phyloP scores from a whole-genome alignment of 37 sponge, comb jelly and placozoan species.

The Bolinopsis microptera region DNA sequence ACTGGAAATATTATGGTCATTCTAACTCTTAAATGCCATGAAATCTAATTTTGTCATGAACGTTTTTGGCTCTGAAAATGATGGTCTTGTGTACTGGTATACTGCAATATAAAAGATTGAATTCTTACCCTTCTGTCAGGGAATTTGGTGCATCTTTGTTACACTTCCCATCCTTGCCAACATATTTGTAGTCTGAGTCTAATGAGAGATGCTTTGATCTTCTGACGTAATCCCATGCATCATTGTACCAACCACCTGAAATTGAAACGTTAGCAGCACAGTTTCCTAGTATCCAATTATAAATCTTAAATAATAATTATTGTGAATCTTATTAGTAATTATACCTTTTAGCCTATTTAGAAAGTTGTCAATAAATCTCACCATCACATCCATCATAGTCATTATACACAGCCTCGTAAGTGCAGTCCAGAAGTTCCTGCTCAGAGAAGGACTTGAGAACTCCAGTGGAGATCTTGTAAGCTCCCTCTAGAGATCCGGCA shows the following conservation, averaged over 20 bases:
- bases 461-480: conserved; percentile 37
- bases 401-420: background rate
- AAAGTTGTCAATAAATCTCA: too few species aligned
- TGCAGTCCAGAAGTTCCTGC: conserved; percentile 60
- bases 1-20: too few species aligned
- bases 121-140: conserved; percentile 53
- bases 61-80: too few species aligned
- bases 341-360: background rate
- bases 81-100: too few species aligned
- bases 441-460: conserved; percentile 17
- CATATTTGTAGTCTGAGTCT: background rate
- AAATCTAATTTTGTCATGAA: too few species aligned
- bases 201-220: conserved; percentile 5
- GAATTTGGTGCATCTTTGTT: background rate
- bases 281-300: too few species aligned
- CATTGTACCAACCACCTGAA: background rate
- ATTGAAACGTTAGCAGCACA: too few species aligned
- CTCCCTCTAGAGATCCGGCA: conserved; percentile 1
- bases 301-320: too few species aligned
- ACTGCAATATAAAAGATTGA: too few species aligned
- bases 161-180: background rate
- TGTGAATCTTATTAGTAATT: background rate
- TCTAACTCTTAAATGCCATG: too few species aligned
- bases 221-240: conserved; percentile 13
- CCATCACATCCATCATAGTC: conserved; percentile 44